These are phyloP conservation scores for Conopomorpha cramerella DNA, from an alignment of 1,140 invertebrate species.

Conservation along the genomic window DNA sequence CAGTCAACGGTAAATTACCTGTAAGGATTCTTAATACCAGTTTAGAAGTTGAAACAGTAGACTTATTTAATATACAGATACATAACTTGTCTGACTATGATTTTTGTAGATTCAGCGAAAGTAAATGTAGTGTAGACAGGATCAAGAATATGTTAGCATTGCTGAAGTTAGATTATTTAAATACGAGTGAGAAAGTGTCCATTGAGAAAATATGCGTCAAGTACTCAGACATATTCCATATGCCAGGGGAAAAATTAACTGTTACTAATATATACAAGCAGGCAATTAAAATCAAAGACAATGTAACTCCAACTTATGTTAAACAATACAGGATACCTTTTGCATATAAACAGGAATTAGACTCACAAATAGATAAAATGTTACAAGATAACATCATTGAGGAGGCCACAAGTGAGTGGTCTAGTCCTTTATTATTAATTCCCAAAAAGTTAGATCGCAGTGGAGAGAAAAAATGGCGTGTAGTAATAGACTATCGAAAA, in stretches of 20 bases:
- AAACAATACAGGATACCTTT: conserved; percentile 1
- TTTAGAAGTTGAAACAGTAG: no score
- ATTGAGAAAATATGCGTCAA: conserved; percentile 2
- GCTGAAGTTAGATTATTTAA: conserved; percentile 3
- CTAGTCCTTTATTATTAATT: conserved; percentile 8
- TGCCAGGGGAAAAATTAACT: conserved; percentile 5
- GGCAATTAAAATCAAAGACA: background rate
- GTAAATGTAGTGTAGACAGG: background rate
- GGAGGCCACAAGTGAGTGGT: conserved; percentile 3
- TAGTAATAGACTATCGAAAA: no score
- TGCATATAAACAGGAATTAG: conserved; percentile 1
- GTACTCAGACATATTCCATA: conserved; percentile 3
- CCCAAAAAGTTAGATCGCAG: conserved; percentile 6
- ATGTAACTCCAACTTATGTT: background rate
- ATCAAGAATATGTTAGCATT: background rate
- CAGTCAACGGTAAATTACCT: conserved; percentile 1
- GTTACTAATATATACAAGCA: background rate
- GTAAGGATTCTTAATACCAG: background rate
- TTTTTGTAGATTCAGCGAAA: no score
- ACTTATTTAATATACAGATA: no score
- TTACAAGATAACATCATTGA: conserved; percentile 3
- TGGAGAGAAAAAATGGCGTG: conserved; percentile 6
- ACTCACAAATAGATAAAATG: conserved; percentile 5
- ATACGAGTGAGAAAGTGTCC: conserved; percentile 4
- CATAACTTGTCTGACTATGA: no score